A percentile compares a stretch with the other conserved stretches of the same genome.
Evolutionary conservation across 2,113 vertebrate genomes (phyloP).

Genomic region (Amblyopsis rosae): DNA sequence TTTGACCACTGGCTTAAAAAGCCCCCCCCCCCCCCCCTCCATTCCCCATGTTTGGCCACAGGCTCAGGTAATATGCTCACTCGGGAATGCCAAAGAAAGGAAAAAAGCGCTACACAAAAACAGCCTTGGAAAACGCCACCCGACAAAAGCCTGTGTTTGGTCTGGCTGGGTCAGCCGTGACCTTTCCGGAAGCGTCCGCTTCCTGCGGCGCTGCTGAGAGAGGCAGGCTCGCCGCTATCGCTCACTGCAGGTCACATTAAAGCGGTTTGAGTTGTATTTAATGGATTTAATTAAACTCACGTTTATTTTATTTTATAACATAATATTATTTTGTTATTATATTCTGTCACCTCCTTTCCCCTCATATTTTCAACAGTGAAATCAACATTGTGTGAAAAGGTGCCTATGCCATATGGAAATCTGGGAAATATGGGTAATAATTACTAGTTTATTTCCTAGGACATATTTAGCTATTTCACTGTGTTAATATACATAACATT

Average conservation of each 20-base stretch:
- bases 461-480: too few relatives aligned
- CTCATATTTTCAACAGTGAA: too few relatives aligned
- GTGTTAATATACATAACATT: conserved; percentile 12
- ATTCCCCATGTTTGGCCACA: conserved; percentile 47
- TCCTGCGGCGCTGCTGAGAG: conserved; percentile 47
- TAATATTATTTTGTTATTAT: too few relatives aligned
- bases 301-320: too few relatives aligned
- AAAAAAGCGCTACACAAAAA: conserved; percentile 66
- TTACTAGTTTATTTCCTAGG: too few relatives aligned
- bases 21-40: conserved; percentile 5
- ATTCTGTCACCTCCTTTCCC: too few relatives aligned
- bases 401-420: too few relatives aligned
- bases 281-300: too few relatives aligned
- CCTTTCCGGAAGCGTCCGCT: conserved; percentile 72
- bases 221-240: conserved; percentile 32
- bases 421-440: too few relatives aligned
- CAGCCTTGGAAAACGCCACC: conserved; percentile 42
- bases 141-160: conserved; percentile 70
- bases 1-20: conserved; percentile 29
- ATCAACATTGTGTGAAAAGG: too few relatives aligned
- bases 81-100: conserved; percentile 73
- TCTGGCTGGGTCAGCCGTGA: conserved; percentile 67
- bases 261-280: too few relatives aligned
- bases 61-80: conserved; percentile 70
- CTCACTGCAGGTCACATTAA: conserved; percentile 41